Conservation (phyloP, 2,888 invertebrate species). For the Ophion obscuratus region DNA sequence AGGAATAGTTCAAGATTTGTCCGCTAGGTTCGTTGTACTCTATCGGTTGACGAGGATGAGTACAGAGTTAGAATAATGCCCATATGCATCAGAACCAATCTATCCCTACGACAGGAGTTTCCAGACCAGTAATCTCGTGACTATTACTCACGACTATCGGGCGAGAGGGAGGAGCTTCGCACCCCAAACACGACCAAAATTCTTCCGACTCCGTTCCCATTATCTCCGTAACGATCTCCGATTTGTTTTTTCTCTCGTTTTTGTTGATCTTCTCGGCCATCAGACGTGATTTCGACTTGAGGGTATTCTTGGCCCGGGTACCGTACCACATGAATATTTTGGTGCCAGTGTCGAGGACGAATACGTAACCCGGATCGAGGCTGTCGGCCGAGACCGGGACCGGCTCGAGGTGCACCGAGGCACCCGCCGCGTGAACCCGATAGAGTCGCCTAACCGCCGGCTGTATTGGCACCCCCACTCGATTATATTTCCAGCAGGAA, state of each 20-base stretch:
- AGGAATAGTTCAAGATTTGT: no score
- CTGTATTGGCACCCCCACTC: conserved; percentile 83
- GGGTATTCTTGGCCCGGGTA: conserved; percentile 93
- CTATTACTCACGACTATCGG: conserved; percentile 82
- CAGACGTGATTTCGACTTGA: conserved; percentile 94
- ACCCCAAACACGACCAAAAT: conserved; percentile 92
- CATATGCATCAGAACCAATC: no score
- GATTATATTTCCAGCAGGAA: neutral
- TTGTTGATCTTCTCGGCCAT: conserved; percentile 99
- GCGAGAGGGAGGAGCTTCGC: conserved; percentile 83
- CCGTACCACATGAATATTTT: conserved; percentile 97
- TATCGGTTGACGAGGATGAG: no score
- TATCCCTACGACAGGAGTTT: neutral
- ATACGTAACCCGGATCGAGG: conserved; percentile 96
- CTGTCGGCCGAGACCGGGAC: conserved; percentile 90
- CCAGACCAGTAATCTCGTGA: neutral
- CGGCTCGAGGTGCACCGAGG: conserved; percentile 95
- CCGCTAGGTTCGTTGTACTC: no score
- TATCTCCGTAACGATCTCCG: conserved; percentile 93
- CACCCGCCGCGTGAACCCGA: conserved; percentile 94
- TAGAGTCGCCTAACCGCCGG: conserved; percentile 93
- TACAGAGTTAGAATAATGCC: no score
- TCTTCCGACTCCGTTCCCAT: conserved; percentile 93
- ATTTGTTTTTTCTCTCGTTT: conserved; percentile 97
- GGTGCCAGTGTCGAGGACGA: conserved; percentile 94